Conservation (phyloP, 2,797 vertebrate genomes). For the Astyanax mexicanus region DNA sequence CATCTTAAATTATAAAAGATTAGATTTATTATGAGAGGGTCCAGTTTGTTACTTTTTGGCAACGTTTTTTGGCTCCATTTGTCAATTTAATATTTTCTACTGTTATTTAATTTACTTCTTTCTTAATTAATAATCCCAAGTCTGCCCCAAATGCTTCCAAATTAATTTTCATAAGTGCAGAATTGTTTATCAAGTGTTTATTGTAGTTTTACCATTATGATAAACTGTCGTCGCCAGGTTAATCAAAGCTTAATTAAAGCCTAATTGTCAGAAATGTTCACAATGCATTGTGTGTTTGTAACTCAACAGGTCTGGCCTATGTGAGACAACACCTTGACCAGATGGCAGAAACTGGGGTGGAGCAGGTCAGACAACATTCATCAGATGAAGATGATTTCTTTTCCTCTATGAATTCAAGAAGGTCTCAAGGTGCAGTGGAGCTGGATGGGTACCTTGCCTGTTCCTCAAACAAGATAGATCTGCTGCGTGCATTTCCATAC, state of each 20-base stretch:
- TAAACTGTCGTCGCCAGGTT: not conserved
- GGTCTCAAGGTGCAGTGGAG: conserved; percentile 44
- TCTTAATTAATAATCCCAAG: too few species aligned
- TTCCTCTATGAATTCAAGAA: conserved; percentile 45
- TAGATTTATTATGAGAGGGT: too few species aligned
- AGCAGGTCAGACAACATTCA: conserved; percentile 36
- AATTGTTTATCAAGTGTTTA: too few species aligned
- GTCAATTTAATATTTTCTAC: too few species aligned
- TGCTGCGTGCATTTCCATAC: conserved; percentile 50
- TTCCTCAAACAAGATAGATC: conserved; percentile 42
- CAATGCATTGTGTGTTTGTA: not conserved
- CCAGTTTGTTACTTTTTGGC: too few species aligned
- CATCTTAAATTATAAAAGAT: too few species aligned
- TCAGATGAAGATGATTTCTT: conserved; percentile 51
- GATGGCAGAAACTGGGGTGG: conserved; percentile 33
- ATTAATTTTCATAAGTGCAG: too few species aligned
- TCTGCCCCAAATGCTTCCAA: too few species aligned
- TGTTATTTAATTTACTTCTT: too few species aligned
- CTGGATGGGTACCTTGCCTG: conserved; percentile 48
- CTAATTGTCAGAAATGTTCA: not conserved
- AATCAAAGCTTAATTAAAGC: too few species aligned
- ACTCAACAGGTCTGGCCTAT: conserved; percentile 9
- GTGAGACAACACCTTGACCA: conserved; percentile 49
- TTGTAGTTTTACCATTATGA: not conserved
- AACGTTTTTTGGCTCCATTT: too few species aligned